Base-by-base conservation (phyloP, 2,113 vertebrate species). In the Calypte anna region DNA sequence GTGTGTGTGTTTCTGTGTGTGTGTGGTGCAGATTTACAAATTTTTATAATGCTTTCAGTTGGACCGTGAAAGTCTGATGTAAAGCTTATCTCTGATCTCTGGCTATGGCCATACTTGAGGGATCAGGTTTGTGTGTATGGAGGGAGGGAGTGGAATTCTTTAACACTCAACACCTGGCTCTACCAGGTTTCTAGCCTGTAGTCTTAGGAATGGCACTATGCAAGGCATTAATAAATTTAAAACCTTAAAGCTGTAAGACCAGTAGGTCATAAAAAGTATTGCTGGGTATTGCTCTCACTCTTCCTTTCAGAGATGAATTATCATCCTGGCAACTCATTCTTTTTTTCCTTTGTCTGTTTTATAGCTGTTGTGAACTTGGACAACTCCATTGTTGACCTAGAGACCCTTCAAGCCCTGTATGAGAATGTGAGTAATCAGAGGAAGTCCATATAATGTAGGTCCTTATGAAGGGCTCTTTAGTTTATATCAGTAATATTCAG, bases 361-460 rank as follows among this genome's bases (percentile, higher is more conserved):
- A 83, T 96, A 99, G 99, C 99, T 86, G 97, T 99, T 96, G 98
- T 99, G 96, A 99, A 99, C 97, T 97, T 99, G 98, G 99, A 99
- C 97, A 99, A 99, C 96, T 99, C 98, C 50, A 98, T 99, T 84
- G 99, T 99, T 92, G 99, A 99, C 96, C 97, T 99, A 96, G 99
- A 99, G 97, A 99, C 99, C 7, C 98, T 99, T 89, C 99, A 99
- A 97, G 99, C 99, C 48, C 98, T 99, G 21, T 99, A 99, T 97
- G 99, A 99, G 97, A 99, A 99, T 97, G 99, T 99, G 97, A 99
- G 99, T 97, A 98, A 80, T 78, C 87, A 92, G n/a, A 93, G 86
- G 63, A 91, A 96, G 84, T 91, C 64, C 24, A 21, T 94, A 55
- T 84, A 77, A 83, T 63, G 33, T 76, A 54, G n/a, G 16, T 85